Percentiles rank a stretch among this genome's conserved stretches.
These are phyloP conservation scores for Chlamydotis undulata DNA, from an alignment of 2,113 vertebrate genomes.

Conservation along the genomic window DNA sequence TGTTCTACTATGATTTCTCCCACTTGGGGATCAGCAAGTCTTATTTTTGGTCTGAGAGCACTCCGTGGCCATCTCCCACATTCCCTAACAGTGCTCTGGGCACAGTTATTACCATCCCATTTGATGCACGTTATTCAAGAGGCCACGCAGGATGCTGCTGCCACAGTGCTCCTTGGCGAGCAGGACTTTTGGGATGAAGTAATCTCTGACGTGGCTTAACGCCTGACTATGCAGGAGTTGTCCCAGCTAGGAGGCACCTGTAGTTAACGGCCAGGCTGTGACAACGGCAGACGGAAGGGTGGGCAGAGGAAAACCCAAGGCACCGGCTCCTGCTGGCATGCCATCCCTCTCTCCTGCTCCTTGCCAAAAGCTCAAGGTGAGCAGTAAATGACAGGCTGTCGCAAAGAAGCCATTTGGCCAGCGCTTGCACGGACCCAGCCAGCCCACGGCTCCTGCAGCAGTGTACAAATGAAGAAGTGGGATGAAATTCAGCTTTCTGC, in stretches of 20 bases:
- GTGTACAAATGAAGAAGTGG: not conserved
- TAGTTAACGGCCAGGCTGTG: not conserved
- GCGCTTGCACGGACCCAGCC: rapidly evolving
- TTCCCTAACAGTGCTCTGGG: not conserved
- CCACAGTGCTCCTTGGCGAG: not conserved
- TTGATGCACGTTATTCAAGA: not conserved
- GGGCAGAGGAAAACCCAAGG: not conserved
- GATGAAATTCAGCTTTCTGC: constrained; percentile 5
- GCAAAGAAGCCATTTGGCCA: not conserved
- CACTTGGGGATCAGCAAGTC: not conserved
- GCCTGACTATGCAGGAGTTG: not conserved
- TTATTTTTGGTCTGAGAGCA: not conserved
- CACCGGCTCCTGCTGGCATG: not conserved
- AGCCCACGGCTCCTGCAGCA: not conserved
- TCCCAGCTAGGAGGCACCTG: not conserved
- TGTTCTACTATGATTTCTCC: not conserved
- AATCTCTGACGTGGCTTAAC: not conserved
- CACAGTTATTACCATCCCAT: not conserved
- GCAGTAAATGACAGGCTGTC: not conserved
- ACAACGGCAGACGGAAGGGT: not conserved
- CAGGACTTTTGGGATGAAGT: not conserved
- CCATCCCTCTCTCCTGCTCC: not conserved
- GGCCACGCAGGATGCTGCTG: not conserved
- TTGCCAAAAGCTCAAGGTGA: constrained; percentile 45
- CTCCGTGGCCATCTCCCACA: not conserved